Base-by-base conservation (phyloP, 1,140 invertebrate genomes). In the Eupristina koningsbergeri region DNA sequence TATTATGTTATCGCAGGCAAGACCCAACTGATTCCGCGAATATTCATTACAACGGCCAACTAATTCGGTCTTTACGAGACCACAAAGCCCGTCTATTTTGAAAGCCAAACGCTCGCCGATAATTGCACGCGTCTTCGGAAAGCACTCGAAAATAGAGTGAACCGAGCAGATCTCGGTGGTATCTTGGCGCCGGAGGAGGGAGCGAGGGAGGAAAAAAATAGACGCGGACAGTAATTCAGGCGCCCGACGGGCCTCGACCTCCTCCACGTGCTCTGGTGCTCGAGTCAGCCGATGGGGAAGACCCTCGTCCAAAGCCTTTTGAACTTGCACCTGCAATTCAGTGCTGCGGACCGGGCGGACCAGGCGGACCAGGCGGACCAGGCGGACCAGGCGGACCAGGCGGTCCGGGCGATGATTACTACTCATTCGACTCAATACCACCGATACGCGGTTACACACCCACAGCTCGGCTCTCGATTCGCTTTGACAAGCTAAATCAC, bases 21-120 rank as follows among this genome's bases (percentile, higher is more conserved):
- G 13, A 41, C 11, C 7, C 50, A 39, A 11, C 53, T 22, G 39
- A 61, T 50, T 53, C 50, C 50, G 36, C 36, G 75, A 53, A 61
- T 58, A 50, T 61, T 34, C 50, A 31, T 17, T 6, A 34, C 9
- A 22, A 7, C 47, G n/a, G 26, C 61, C 67, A 41, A 80, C 79
- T 80, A 80, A 80, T 80, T 80, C 67, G 67, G 67, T 69, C 79
- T 80, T 80, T 80, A 80, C 79, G 79, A 73, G n/a, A 34, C 26
- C 17, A 34, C 36, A 36, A 69, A 58, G 1, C 15, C 78, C 26
- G 31, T 63, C 75, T 80, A 80, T 80, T 80, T 80, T 45, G 29
- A 79, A 79, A 75, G 73, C 41, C 77, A 22, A 39, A 39, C 8
- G 41, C 31, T 36, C 31, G 22, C 63, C 67, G 79, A 80, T 80